A percentile compares a stretch with the other conserved stretches of the same genome.
These are phyloP conservation scores for Cryptosula pallasiana DNA, from an alignment of 2,888 invertebrate genomes.

Conservation along the genomic window DNA sequence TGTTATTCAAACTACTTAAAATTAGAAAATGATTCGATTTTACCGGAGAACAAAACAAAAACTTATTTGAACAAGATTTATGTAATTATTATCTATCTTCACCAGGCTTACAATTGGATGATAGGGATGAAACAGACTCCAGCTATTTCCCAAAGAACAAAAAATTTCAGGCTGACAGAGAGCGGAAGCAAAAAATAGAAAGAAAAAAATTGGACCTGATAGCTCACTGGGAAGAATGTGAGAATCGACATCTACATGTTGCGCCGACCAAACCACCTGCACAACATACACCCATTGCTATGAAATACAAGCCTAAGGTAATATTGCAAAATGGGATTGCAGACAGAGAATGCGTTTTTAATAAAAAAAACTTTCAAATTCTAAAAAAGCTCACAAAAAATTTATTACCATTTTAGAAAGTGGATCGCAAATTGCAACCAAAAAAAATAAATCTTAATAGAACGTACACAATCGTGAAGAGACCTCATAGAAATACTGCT, in stretches of 20 bases:
- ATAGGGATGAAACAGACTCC: neutral
- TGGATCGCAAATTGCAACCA: neutral
- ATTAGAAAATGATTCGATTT: too few relatives aligned
- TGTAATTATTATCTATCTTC: too few relatives aligned
- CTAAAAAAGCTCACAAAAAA: too few relatives aligned
- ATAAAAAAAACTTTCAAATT: too few relatives aligned
- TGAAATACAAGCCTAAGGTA: neutral
- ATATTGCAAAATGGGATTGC: too few relatives aligned
- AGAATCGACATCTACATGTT: neutral
- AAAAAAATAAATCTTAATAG: neutral
- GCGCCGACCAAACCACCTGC: neutral
- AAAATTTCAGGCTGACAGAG: neutral
- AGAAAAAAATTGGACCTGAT: neutral
- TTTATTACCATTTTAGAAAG: neutral
- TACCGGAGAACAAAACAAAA: too few relatives aligned
- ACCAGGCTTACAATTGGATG: neutral
- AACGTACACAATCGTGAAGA: neutral
- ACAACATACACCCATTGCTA: neutral
- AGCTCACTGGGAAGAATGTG: slow-evolving; percentile 2
- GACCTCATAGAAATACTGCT: too few relatives aligned
- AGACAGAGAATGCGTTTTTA: too few relatives aligned
- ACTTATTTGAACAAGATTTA: too few relatives aligned
- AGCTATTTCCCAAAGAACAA: neutral
- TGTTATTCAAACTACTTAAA: too few relatives aligned
- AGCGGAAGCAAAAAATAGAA: neutral